phyloP scores from a whole-genome alignment of 2,888 invertebrate genomes.

The Incurvaria masculella region DNA sequence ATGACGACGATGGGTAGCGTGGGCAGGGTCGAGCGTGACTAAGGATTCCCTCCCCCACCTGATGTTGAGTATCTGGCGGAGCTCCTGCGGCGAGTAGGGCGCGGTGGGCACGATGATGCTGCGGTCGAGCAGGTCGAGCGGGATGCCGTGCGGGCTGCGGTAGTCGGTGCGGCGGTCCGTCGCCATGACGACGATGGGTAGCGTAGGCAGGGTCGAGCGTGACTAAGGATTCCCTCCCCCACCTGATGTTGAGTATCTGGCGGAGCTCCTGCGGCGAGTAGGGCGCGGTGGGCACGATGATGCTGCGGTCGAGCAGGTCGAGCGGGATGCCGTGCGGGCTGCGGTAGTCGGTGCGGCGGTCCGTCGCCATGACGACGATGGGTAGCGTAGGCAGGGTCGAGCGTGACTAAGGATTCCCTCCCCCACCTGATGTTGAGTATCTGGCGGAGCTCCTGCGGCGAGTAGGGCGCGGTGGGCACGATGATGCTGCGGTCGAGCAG shows the following conservation, averaged over 20 bases:
- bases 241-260: constrained; percentile 87
- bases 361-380: constrained; percentile 98
- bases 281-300: constrained; percentile 84
- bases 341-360: constrained; percentile 90
- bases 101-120: constrained; percentile 77
- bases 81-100: constrained; percentile 84
- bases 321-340: constrained; percentile 98
- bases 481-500: constrained; percentile 80
- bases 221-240: no score
- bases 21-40: no score
- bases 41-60: no score
- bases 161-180: constrained; percentile 97
- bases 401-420: no score
- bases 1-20: constrained; percentile 98
- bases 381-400: no score
- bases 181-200: constrained; percentile 98
- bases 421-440: constrained; percentile 86
- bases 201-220: no score
- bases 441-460: constrained; percentile 84
- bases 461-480: constrained; percentile 86
- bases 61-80: constrained; percentile 89
- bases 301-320: constrained; percentile 82
- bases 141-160: constrained; percentile 95
- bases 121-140: constrained; percentile 92
- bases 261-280: constrained; percentile 86